A percentile compares a stretch with the other conserved stretches of the same genome.
Evolutionary conservation across 2,888 invertebrate genomes (phyloP).

Genomic region (Cheilosia variabilis): DNA sequence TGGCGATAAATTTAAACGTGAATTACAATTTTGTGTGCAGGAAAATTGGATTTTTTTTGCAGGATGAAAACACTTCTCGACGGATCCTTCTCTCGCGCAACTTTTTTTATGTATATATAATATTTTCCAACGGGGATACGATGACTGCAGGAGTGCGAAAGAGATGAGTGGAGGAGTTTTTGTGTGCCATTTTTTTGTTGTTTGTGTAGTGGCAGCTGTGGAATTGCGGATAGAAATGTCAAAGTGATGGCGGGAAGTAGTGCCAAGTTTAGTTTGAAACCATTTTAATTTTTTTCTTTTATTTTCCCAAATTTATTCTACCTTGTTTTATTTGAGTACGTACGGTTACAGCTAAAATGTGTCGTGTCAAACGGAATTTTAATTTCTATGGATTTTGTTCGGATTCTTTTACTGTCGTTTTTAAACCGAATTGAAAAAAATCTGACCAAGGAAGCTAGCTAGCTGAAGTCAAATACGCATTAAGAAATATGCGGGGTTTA

Average conservation of each 20-base stretch:
- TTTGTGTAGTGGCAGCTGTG: conserved; percentile 34
- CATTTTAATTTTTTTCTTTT: too few species aligned
- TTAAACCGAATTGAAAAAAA: too few species aligned
- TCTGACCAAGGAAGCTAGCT: too few species aligned
- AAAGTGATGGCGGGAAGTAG: not conserved
- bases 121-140: conserved; percentile 59
- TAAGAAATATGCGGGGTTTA: too few species aligned
- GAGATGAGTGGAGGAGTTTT: conserved; percentile 16
- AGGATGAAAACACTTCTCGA: conserved; percentile 73
- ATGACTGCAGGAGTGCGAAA: conserved; percentile 25
- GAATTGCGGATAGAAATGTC: conserved; percentile 31
- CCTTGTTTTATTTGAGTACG: too few species aligned
- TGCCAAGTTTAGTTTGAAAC: conserved; percentile 25
- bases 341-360: too few species aligned
- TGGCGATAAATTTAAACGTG: conserved; percentile 5
- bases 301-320: too few species aligned
- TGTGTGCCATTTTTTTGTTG: conserved; percentile 46
- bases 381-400: too few species aligned
- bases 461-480: too few species aligned
- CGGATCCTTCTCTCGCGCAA: conserved; percentile 71
- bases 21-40: conserved; percentile 63
- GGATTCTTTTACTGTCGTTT: too few species aligned
- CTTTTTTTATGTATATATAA: conserved; percentile 70
- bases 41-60: conserved; percentile 69
- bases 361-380: too few species aligned